Base-by-base conservation (phyloP, 2,888 invertebrate genomes). In the Caenorhabditis becei region DNA sequence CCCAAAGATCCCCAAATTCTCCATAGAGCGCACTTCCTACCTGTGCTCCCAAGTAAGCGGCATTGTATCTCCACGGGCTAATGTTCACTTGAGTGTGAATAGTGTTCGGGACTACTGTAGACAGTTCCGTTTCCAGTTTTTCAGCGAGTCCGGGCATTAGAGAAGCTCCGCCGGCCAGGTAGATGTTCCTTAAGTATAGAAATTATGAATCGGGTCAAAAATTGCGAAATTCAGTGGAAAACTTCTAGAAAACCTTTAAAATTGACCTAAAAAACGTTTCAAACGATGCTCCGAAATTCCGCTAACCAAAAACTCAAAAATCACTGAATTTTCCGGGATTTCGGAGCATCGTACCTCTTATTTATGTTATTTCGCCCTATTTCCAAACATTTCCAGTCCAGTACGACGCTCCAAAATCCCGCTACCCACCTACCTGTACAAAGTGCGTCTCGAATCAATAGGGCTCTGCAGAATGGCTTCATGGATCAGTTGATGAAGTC, bases 11-110 rank as follows among this genome's bases (percentile, higher is more conserved):
- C n/a, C n/a, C n/a, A n/a, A n/a, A n/a, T n/a, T n/a, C n/a, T n/a
- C n/a, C n/a, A n/a, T n/a, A n/a, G n/a, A n/a, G n/a, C n/a, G n/a
- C n/a, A n/a, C n/a, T n/a, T n/a, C n/a, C 18, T 32, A 92, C 91
- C 78, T 93, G 93, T 1, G 93, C 93, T n/a, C 94, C 94, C 49
- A 94, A 91, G 88, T 92, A 94, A 1, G 93, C 93, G 18, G 93
- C 92, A 88, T 94, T 93, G 86, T 93, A 93, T 10, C 93, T 91
- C 90, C 93, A 93, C 0, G 93, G 93, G 11, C 88, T 88, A 53
- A 86, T 88, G 62, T 87, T 77, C 7, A 94, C 93, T 93, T 94
- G 90, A 2, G 91, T 88, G 65, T 89, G 83, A 71, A 90, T 92
- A 54, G 93, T 92, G 20, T 92, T 91, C 7, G 94, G 93, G 2